These are phyloP conservation scores for Mesorhabditis sp. DNA, from an alignment of 2,888 invertebrate species.

Conservation along the genomic window DNA sequence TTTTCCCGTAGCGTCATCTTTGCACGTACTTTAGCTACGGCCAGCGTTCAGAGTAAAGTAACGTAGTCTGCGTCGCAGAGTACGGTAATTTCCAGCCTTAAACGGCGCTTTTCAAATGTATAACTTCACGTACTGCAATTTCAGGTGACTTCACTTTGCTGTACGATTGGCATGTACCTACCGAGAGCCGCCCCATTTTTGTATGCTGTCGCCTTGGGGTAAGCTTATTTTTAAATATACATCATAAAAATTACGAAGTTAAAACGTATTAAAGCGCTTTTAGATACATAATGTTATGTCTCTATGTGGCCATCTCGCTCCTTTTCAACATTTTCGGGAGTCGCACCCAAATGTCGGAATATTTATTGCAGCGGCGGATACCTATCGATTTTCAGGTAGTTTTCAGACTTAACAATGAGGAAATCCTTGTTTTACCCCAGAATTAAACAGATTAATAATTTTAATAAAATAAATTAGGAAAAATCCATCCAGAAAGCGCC, in stretches of 20 bases:
- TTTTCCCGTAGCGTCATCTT: no score
- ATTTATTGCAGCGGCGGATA: slow-evolving; percentile 20
- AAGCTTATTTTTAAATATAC: slow-evolving; percentile 16
- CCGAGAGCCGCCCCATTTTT: slow-evolving; percentile 53
- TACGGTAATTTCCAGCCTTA: neutral
- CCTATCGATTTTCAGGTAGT: neutral
- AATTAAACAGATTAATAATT: no score
- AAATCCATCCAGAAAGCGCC: no score
- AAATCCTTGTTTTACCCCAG: neutral
- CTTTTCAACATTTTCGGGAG: slow-evolving; percentile 53
- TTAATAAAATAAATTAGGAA: no score
- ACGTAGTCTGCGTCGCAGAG: no score
- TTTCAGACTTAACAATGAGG: slow-evolving; percentile 24
- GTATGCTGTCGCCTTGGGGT: slow-evolving; percentile 54
- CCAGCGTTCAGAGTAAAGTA: no score
- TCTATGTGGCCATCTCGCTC: slow-evolving; percentile 52
- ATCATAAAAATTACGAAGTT: no score
- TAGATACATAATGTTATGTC: slow-evolving; percentile 55
- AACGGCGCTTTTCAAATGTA: no score
- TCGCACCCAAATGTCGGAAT: slow-evolving; percentile 43
- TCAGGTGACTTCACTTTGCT: slow-evolving; percentile 48
- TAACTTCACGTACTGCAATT: no score
- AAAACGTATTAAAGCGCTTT: no score
- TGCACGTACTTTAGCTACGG: neutral
- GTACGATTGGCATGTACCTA: slow-evolving; percentile 52